Base-by-base conservation (phyloP, 2,888 invertebrate species). In the Homarus gammarus region DNA sequence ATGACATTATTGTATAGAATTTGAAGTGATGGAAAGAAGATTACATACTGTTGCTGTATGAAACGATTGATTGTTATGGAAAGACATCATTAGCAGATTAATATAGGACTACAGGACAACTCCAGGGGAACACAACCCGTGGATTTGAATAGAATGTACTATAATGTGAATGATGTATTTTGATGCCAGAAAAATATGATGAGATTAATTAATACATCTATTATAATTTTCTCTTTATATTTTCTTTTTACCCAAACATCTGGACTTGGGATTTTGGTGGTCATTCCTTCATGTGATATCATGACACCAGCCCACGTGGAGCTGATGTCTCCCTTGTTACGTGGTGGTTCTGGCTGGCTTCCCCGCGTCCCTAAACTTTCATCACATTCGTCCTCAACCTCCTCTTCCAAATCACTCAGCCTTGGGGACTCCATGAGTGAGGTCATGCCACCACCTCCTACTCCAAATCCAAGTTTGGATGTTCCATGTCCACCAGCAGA, bases 341-440 rank as follows among this genome's bases (percentile, higher is more conserved):
- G 88, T 27, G 77, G 89, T 31, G 81, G 91, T 68, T 81, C 91
- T 89, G 84, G 92, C 78, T 79, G 92, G 92, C 90, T 92, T 36
- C 91, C 91, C 18, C 82, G 92, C 73, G 88, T 92, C 75, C 91
- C 92, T 79, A 90, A 92, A 87, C 85, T 92, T 87, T 89, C 92
- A 89, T 77, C 93, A 92, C 85, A 91, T 75, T 92, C 93, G 56
- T 92, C 93, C 44, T 93, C 93, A 36, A 93, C 93, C 27, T 93
- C 93, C 18, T 93, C 93, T 22, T 93, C 93, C 40, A 93, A 93
- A 88, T 93, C 93, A 64, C 92, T 93, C 15, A 93, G 93, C 90
- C 92, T 93, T 64, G 93, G 93, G 70, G 92, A 92, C 83, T 92
- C 92, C 73, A 90, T 92, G 64, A 90, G 88, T 33, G 92, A 92